Evolutionary conservation across 2,888 invertebrate species (phyloP).

Genomic region (Dorcus parallelipipedus): DNA sequence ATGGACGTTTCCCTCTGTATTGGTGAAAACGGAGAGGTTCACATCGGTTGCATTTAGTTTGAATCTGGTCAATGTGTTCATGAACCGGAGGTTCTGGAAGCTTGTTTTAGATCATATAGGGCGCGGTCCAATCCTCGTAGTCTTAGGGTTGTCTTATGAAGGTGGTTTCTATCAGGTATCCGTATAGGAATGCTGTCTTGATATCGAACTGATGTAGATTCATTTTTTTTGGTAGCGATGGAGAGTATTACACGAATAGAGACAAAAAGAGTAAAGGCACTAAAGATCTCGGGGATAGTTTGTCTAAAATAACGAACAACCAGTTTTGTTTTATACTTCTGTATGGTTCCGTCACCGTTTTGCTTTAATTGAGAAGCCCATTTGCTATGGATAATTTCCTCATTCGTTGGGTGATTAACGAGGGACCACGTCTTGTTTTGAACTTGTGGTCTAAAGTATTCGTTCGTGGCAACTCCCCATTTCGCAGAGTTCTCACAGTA

Average conservation of each 20-base stretch:
- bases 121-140: too few species aligned
- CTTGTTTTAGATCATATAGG: too few species aligned
- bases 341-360: slow-evolving; percentile 1
- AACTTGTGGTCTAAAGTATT: slow-evolving; percentile 14
- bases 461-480: slow-evolving; percentile 38
- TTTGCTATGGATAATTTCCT: neutral
- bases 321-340: slow-evolving; percentile 23
- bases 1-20: too few species aligned
- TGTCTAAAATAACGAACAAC: slow-evolving; percentile 30
- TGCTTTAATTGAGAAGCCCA: slow-evolving; percentile 5
- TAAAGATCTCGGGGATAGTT: slow-evolving; percentile 29
- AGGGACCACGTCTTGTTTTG: slow-evolving; percentile 13
- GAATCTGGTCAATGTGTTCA: too few species aligned
- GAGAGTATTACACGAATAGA: slow-evolving; percentile 29
- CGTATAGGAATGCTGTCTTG: slow-evolving; percentile 28
- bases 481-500: slow-evolving; percentile 40
- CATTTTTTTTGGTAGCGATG: slow-evolving; percentile 30
- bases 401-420: too few species aligned
- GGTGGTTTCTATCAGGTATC: slow-evolving; percentile 19
- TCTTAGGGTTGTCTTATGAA: too few species aligned
- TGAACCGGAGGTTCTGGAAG: too few species aligned
- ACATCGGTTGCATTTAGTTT: too few species aligned
- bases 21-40: too few species aligned
- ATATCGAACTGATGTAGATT: slow-evolving; percentile 32
- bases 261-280: slow-evolving; percentile 29